phyloP scores from a whole-genome alignment of 2,113 vertebrate genomes.

The Orycteropus afer region DNA sequence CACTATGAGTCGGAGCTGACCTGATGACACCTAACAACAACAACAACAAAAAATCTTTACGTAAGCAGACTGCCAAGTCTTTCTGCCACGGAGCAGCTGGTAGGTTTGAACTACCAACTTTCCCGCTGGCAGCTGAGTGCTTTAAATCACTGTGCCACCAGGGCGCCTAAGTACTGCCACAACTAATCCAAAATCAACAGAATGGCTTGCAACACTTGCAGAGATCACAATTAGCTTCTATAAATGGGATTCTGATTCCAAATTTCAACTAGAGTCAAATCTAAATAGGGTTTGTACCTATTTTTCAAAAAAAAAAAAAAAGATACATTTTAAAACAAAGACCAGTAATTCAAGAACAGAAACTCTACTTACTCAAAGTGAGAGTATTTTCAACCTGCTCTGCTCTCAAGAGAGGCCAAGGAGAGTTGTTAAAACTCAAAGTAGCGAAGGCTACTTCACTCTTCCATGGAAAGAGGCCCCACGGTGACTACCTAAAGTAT shows the following conservation, averaged over 20 bases:
- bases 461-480: neutral
- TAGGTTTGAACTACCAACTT: neutral
- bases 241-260: neutral
- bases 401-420: neutral
- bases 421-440: neutral
- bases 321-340: constrained; percentile 44
- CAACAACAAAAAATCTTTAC: too few relatives aligned
- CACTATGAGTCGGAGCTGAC: too few relatives aligned
- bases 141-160: neutral
- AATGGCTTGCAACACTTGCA: neutral
- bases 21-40: too few relatives aligned
- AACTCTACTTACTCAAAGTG: neutral
- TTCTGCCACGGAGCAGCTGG: neutral
- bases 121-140: neutral
- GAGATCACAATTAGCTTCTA: neutral
- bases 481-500: neutral
- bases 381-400: neutral
- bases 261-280: constrained; percentile 41
- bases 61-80: neutral
- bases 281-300: neutral
- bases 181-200: neutral
- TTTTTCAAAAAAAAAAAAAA: constrained; percentile 28
- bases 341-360: neutral
- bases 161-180: neutral
- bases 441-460: neutral